phyloP scores from a whole-genome alignment of 2,113 vertebrate species.

The Laticauda laticaudata region DNA sequence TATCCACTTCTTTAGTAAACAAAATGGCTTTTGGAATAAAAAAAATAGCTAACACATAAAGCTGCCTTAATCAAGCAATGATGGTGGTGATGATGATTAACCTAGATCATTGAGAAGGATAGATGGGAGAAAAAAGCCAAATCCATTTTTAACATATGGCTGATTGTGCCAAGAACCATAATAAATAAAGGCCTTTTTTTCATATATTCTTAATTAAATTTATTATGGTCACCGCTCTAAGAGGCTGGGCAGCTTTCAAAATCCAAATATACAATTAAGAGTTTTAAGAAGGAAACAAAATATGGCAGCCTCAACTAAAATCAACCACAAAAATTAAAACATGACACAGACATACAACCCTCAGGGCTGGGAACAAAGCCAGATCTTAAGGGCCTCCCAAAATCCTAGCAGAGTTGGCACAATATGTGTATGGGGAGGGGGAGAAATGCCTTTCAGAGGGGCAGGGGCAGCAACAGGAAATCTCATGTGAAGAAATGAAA shows the following conservation, averaged over 20 bases:
- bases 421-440: background rate
- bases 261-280: background rate
- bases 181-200: background rate
- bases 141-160: background rate
- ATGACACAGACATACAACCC: background rate
- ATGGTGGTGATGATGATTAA: background rate
- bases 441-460: background rate
- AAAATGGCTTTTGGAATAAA: background rate
- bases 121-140: background rate
- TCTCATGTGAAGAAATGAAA: background rate
- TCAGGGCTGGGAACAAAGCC: background rate
- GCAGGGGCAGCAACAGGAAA: background rate
- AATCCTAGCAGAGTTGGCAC: background rate
- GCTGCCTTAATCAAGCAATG: background rate
- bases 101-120: background rate
- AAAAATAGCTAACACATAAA: background rate
- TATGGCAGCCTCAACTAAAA: background rate
- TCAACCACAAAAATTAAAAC: background rate
- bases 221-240: background rate
- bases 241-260: background rate
- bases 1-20: background rate
- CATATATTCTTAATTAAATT: background rate
- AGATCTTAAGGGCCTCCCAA: background rate
- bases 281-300: background rate
- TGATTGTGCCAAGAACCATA: background rate